Conservation (phyloP, 2,797 vertebrate species). For the Furcifer pardalis region DNA sequence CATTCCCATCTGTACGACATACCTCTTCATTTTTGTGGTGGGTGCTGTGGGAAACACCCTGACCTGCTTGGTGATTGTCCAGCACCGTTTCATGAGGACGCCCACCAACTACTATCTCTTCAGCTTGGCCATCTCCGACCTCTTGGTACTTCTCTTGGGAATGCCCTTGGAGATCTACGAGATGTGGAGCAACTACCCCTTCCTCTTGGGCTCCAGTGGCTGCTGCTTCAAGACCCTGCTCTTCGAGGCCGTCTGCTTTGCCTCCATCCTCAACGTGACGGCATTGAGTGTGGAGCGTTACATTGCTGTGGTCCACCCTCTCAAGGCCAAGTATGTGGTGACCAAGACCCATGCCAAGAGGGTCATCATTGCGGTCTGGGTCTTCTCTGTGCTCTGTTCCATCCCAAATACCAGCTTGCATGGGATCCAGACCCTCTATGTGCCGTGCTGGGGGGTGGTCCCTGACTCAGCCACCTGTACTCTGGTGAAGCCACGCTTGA, state of each 20-base stretch:
- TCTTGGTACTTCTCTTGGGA: constrained; percentile 90
- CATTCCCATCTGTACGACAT: constrained; percentile 83
- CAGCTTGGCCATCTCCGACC: constrained; percentile 91
- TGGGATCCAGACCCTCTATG: constrained; percentile 77
- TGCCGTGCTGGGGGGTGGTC: constrained; percentile 71
- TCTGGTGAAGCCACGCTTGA: constrained; percentile 80
- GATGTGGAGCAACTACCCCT: constrained; percentile 93
- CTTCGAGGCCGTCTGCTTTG: constrained; percentile 92
- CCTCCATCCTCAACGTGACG: constrained; percentile 93
- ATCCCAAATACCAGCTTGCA: constrained; percentile 94
- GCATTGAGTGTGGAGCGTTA: constrained; percentile 93
- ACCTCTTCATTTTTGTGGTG: constrained; percentile 88
- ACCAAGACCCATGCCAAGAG: constrained; percentile 86
- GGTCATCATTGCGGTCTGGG: constrained; percentile 87
- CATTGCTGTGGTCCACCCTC: constrained; percentile 91
- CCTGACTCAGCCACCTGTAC: constrained; percentile 83
- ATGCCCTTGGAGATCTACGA: constrained; percentile 95
- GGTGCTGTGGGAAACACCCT: constrained; percentile 87
- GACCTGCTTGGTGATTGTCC: constrained; percentile 88
- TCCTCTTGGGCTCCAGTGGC: constrained; percentile 83
- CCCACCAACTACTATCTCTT: constrained; percentile 96
- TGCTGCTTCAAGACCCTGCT: constrained; percentile 93
- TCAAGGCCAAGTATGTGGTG: constrained; percentile 88
- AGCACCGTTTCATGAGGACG: constrained; percentile 89
- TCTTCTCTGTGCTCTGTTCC: constrained; percentile 85